A percentile compares a stretch with the other conserved stretches of the same genome.
phyloP scores from a whole-genome alignment of 1,140 invertebrate genomes.

The Caerostris extrusa region DNA sequence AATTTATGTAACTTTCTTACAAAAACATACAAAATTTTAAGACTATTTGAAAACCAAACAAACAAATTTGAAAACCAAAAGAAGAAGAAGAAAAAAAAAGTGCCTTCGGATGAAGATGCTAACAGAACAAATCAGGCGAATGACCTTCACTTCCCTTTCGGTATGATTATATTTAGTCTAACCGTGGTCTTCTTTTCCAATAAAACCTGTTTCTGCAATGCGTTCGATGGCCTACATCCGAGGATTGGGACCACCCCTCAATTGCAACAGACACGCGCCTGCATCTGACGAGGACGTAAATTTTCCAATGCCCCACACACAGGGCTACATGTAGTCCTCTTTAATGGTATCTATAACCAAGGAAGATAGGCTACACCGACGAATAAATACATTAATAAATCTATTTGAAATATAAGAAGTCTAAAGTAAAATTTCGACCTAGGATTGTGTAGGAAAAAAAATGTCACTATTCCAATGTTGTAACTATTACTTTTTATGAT shows the following conservation, averaged over 20 bases:
- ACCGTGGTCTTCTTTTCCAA: constrained; percentile 12
- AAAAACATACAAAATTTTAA: too few relatives aligned
- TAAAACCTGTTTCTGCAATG: constrained; percentile 47
- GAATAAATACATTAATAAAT: too few relatives aligned
- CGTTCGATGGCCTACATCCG: constrained; percentile 50
- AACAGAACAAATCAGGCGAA: constrained; percentile 48
- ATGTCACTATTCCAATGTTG: too few relatives aligned
- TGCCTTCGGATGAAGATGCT: neutral
- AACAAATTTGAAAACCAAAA: too few relatives aligned
- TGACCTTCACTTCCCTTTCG: constrained; percentile 64
- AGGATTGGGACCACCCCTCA: constrained; percentile 29
- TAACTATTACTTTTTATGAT: too few relatives aligned
- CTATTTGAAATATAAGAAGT: too few relatives aligned
- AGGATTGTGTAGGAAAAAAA: too few relatives aligned
- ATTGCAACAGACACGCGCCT: constrained; percentile 43
- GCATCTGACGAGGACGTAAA: constrained; percentile 28
- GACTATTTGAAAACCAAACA: too few relatives aligned
- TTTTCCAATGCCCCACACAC: neutral
- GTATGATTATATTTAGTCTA: constrained; percentile 30
- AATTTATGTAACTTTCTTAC: too few relatives aligned
- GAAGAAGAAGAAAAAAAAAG: neutral
- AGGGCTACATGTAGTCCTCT: neutral
- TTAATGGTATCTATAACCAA: neutral
- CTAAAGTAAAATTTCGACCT: too few relatives aligned
- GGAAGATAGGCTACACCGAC: too few relatives aligned